These are phyloP conservation scores for Clarias pachynema DNA, from an alignment of 2,797 vertebrate genomes.

Conservation along the genomic window DNA sequence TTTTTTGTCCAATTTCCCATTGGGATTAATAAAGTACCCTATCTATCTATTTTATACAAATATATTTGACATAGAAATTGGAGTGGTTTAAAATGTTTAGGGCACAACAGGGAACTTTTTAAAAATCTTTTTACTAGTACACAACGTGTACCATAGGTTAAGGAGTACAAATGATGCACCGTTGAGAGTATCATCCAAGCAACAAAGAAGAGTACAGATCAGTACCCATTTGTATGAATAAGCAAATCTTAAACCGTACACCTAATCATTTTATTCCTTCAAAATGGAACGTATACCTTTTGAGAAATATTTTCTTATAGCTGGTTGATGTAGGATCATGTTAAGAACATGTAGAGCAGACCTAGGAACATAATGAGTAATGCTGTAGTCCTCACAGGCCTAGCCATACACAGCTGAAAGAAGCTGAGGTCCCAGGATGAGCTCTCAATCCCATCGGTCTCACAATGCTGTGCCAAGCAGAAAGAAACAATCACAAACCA, in stretches of 20 bases:
- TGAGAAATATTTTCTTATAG: slow-evolving; percentile 35
- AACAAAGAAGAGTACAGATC: background rate
- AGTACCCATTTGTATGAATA: background rate
- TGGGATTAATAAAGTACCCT: too few species aligned
- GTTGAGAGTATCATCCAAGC: background rate
- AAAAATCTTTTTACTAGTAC: background rate
- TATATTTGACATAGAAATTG: too few species aligned
- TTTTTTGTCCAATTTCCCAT: too few species aligned
- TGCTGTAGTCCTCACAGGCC: slow-evolving; percentile 64
- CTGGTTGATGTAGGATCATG: slow-evolving; percentile 58
- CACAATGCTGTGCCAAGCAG: slow-evolving; percentile 37
- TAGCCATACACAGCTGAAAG: slow-evolving; percentile 59
- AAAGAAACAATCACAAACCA: slow-evolving; percentile 14
- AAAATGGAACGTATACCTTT: background rate
- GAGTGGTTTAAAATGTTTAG: too few species aligned
- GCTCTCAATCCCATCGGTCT: slow-evolving; percentile 54
- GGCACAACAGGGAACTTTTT: too few species aligned
- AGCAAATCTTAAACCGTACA: background rate
- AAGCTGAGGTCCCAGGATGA: slow-evolving; percentile 57
- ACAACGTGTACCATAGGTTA: background rate
- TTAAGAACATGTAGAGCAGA: slow-evolving; percentile 40
- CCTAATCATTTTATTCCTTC: background rate
- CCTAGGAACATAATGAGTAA: slow-evolving; percentile 66
- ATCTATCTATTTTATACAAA: too few species aligned
- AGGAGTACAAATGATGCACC: background rate